Evolutionary conservation across 2,113 vertebrate species (phyloP).

Genomic region (Mesocricetus auratus): DNA sequence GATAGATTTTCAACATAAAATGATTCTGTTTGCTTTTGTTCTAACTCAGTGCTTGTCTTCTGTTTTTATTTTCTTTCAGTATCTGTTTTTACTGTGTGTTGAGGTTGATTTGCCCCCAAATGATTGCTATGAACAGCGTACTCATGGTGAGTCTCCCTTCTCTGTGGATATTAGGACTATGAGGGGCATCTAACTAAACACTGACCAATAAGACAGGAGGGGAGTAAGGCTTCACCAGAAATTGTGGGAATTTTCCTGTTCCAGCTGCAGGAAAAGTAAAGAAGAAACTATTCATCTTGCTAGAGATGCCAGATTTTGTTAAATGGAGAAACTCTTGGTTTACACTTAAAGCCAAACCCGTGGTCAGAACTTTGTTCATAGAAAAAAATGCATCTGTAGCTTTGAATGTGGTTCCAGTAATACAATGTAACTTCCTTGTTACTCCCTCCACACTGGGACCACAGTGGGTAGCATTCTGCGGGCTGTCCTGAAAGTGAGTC

Average conservation of each 20-base stretch:
- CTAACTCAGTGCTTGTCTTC: neutral
- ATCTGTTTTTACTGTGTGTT: neutral
- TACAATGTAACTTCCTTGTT: neutral
- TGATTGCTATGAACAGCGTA: neutral
- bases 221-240: neutral
- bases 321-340: neutral
- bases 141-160: neutral
- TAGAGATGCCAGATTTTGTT: neutral
- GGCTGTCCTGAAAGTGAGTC: neutral
- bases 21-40: neutral
- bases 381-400: neutral
- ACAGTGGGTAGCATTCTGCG: neutral
- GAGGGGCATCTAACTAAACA: neutral
- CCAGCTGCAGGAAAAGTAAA: neutral
- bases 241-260: neutral
- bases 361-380: neutral
- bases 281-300: neutral
- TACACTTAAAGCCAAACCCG: neutral
- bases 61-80: neutral
- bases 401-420: neutral
- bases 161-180: neutral
- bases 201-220: neutral
- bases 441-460: neutral
- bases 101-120: neutral
- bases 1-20: conserved; percentile 57